Percentiles rank a stretch among this genome's conserved stretches.
phyloP scores from a whole-genome alignment of 2,113 vertebrate species.

The Brienomyrus brachyistius region DNA sequence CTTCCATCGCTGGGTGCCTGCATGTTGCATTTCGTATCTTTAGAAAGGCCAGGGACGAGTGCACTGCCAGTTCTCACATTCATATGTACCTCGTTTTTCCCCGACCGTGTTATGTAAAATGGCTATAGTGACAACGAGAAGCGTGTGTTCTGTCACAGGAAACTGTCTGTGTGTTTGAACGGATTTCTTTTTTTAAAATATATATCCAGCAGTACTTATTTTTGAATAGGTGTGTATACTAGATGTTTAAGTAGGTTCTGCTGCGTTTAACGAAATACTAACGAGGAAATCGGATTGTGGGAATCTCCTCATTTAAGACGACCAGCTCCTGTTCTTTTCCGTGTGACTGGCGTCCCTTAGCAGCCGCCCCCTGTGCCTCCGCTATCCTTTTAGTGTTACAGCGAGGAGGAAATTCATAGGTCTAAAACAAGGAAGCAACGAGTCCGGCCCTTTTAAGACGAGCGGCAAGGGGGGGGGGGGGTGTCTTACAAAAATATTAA shows the following conservation, averaged over 20 bases:
- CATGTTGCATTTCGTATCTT: background rate
- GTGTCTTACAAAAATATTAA: background rate
- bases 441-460: constrained; percentile 3
- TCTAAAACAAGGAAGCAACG: constrained; percentile 17
- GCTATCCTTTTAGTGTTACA: background rate
- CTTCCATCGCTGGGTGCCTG: background rate
- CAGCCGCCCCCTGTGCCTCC: background rate
- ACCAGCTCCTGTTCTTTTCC: background rate
- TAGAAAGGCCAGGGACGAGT: background rate
- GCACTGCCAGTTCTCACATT: background rate
- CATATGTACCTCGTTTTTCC: background rate
- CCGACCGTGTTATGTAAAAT: background rate
- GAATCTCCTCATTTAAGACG: background rate
- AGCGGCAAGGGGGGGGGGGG: background rate
- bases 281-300: constrained; percentile 53
- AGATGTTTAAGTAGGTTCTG: constrained; percentile 39
- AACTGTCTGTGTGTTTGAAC: background rate
- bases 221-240: constrained; percentile 16
- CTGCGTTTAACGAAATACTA: constrained; percentile 45
- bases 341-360: background rate
- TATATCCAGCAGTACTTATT: background rate
- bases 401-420: constrained; percentile 4
- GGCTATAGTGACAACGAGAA: constrained; percentile 32
- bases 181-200: background rate
- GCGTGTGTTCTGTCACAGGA: constrained; percentile 34